A percentile compares a stretch with the other conserved stretches of the same genome.
Conservation (phyloP, 2,113 vertebrate species). For the Speoplatyrhinus poulsoni region DNA sequence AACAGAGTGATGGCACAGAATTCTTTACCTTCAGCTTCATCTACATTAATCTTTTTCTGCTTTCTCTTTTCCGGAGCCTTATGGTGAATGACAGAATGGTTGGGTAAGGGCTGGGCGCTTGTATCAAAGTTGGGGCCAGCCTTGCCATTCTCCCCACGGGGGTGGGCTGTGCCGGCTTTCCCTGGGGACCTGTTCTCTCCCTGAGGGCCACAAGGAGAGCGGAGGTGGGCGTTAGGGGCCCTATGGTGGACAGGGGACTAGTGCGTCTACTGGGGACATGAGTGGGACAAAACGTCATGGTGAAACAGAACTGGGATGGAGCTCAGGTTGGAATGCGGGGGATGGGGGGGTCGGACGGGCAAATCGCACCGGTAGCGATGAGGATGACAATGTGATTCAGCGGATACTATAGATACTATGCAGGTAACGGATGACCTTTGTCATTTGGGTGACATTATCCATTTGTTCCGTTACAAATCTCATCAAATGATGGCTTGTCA, state of each 20-base stretch:
- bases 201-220: constrained; percentile 83
- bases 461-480: background rate
- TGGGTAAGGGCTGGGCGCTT: constrained; percentile 61
- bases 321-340: background rate
- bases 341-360: too few species aligned
- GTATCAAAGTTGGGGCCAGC: constrained; percentile 80
- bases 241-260: constrained; percentile 22
- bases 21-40: constrained; percentile 97
- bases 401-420: background rate
- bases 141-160: constrained; percentile 90
- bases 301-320: background rate
- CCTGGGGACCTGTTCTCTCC: constrained; percentile 92
- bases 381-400: background rate
- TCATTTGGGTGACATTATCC: background rate
- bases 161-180: constrained; percentile 91
- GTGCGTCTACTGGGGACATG: constrained; percentile 4
- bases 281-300: background rate
- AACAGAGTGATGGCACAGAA: background rate
- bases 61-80: constrained; percentile 89
- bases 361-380: too few species aligned
- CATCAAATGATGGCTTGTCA: background rate
- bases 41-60: constrained; percentile 99
- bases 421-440: constrained; percentile 7
- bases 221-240: constrained; percentile 68
- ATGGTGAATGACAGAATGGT: constrained; percentile 77